Conservation (phyloP, 2,113 vertebrate genomes). For the Castor canadensis region DNA sequence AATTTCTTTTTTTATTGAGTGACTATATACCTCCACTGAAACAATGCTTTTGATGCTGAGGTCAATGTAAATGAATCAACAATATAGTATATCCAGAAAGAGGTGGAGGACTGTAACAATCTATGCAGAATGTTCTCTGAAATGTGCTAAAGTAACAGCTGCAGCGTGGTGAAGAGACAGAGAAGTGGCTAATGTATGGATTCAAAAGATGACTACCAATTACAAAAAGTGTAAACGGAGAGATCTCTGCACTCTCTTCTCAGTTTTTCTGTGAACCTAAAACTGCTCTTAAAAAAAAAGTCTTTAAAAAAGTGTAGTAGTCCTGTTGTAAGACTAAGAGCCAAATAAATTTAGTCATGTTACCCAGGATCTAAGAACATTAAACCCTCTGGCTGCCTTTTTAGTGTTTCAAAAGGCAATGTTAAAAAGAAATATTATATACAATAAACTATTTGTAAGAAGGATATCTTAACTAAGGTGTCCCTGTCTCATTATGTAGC, state of each 20-base stretch:
- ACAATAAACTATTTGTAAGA: neutral
- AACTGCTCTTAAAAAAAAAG: neutral
- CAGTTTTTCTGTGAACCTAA: too few relatives aligned
- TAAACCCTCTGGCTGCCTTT: neutral
- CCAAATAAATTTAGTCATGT: neutral
- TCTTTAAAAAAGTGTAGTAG: too few relatives aligned
- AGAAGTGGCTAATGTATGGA: neutral
- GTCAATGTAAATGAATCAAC: neutral
- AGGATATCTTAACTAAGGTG: neutral
- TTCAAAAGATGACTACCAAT: neutral
- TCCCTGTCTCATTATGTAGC: neutral
- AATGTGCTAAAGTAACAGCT: neutral
- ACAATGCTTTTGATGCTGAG: neutral
- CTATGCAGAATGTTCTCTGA: neutral
- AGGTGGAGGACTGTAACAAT: neutral
- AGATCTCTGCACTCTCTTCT: neutral
- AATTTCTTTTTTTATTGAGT: too few relatives aligned
- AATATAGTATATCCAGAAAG: neutral
- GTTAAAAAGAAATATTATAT: neutral
- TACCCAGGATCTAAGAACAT: neutral
- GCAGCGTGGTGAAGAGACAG: neutral
- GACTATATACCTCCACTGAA: neutral
- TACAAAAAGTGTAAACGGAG: neutral
- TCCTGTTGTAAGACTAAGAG: neutral
- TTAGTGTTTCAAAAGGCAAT: neutral